Conservation (phyloP, 92 coral and sea anemone genomes). For the Paragorgia papillata region DNA sequence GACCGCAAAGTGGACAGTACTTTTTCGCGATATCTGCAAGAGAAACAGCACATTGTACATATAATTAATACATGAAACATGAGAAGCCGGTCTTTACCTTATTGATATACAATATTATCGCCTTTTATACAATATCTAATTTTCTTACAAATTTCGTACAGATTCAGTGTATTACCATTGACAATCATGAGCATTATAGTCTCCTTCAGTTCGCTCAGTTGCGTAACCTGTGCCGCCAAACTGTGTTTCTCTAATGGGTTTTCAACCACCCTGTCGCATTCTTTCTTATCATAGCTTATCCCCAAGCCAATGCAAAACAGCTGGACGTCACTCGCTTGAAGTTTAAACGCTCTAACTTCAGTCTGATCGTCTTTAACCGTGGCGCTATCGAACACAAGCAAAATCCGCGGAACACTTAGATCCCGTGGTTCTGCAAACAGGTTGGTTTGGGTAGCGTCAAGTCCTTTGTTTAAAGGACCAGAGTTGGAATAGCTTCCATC, state of each 20-base stretch:
- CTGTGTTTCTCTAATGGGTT: constrained; percentile 12
- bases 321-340: constrained; percentile 17
- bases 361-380: constrained; percentile 19
- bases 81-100: too few relatives aligned
- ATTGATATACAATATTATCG: too few relatives aligned
- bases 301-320: constrained; percentile 32
- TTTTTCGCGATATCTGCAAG: constrained; percentile 10
- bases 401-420: neutral
- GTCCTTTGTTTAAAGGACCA: constrained; percentile 12
- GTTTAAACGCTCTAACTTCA: constrained; percentile 11
- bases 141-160: too few relatives aligned
- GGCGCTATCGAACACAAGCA: constrained; percentile 27
- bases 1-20: constrained; percentile 23
- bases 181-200: constrained; percentile 27
- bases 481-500: constrained; percentile 1
- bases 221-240: constrained; percentile 12
- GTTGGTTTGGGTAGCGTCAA: constrained; percentile 22
- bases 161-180: constrained; percentile 15
- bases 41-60: neutral
- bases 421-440: constrained; percentile 10
- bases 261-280: constrained; percentile 14
- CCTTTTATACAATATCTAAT: too few relatives aligned
- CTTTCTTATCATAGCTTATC: neutral
- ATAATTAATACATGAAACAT: too few relatives aligned
- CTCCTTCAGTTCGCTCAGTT: constrained; percentile 23